Percentiles rank a stretch among this genome's conserved stretches.
These are phyloP conservation scores for Tetragonula clypearis DNA, from an alignment of 1,140 invertebrate genomes.

Conservation along the genomic window DNA sequence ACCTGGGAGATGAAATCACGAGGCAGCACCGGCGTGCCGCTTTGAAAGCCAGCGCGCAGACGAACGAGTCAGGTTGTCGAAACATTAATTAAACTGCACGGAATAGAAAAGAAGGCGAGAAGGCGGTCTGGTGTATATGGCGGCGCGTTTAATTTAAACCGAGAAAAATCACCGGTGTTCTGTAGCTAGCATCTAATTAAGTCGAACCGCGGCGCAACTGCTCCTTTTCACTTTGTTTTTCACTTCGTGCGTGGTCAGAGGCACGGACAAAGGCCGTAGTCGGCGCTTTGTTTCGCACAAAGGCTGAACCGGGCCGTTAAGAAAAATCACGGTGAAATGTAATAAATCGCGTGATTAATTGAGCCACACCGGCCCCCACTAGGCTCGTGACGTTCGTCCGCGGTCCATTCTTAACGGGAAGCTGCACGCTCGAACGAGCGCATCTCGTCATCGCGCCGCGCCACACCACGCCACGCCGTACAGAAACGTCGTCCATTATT, in stretches of 20 bases:
- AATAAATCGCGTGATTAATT: constrained; percentile 72
- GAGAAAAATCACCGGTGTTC: constrained; percentile 63
- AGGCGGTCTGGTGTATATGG: too few relatives aligned
- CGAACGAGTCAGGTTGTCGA: constrained; percentile 23
- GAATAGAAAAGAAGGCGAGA: background rate
- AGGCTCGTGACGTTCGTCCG: constrained; percentile 25
- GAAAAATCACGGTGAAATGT: constrained; percentile 69
- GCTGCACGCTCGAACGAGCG: background rate
- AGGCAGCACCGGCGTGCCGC: background rate
- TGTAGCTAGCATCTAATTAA: constrained; percentile 68
- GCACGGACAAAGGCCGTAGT: constrained; percentile 56
- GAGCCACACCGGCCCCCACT: constrained; percentile 43
- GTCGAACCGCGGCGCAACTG: constrained; percentile 51
- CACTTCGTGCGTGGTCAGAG: background rate
- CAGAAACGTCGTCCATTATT: constrained; percentile 30
- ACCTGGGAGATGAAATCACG: background rate
- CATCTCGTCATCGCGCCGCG: background rate
- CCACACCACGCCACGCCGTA: background rate
- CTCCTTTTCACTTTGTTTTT: constrained; percentile 40
- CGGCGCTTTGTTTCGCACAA: constrained; percentile 64
- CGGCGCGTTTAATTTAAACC: constrained; percentile 37
- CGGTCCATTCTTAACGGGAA: constrained; percentile 24
- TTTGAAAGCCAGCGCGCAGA: background rate
- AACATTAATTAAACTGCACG: constrained; percentile 43
- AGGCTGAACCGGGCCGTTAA: constrained; percentile 44